Evolutionary conservation across 2,113 vertebrate species (phyloP).

Genomic region (Oncorhynchus gorbuscha): DNA sequence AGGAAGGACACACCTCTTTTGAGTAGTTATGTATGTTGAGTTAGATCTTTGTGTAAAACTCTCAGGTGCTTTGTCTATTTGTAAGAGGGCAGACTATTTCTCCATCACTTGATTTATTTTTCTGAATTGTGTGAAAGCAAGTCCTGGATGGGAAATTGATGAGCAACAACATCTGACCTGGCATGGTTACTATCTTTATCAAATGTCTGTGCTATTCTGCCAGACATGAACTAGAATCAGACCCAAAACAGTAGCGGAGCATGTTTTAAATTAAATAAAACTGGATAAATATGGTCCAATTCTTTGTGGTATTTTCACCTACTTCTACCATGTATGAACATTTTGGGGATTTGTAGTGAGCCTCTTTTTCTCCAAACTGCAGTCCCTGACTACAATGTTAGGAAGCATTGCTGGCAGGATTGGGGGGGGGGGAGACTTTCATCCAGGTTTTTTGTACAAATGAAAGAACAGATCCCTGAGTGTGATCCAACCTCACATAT

Average conservation of each 20-base stretch:
- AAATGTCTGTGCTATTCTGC: constrained; percentile 28
- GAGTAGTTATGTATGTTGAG: not conserved
- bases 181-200: constrained; percentile 23
- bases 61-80: not conserved
- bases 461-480: constrained; percentile 1
- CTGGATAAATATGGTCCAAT: constrained; percentile 18
- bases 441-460: not conserved
- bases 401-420: constrained; percentile 62
- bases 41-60: not conserved
- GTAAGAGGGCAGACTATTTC: constrained; percentile 12
- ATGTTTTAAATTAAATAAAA: constrained; percentile 32
- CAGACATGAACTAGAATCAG: constrained; percentile 44
- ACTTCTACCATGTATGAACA: constrained; percentile 34
- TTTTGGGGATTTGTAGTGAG: constrained; percentile 42
- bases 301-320: not conserved
- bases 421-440: constrained; percentile 8
- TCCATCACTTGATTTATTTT: not conserved
- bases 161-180: constrained; percentile 22
- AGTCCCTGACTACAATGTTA: constrained; percentile 47
- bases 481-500: not conserved
- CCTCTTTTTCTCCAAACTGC: constrained; percentile 28
- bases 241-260: constrained; percentile 66
- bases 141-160: not conserved
- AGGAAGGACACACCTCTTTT: not conserved
- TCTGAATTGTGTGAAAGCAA: not conserved